Base-by-base conservation (phyloP, 35 echinoderm and acorn worm species). In the Ophioderma brevispina region DNA sequence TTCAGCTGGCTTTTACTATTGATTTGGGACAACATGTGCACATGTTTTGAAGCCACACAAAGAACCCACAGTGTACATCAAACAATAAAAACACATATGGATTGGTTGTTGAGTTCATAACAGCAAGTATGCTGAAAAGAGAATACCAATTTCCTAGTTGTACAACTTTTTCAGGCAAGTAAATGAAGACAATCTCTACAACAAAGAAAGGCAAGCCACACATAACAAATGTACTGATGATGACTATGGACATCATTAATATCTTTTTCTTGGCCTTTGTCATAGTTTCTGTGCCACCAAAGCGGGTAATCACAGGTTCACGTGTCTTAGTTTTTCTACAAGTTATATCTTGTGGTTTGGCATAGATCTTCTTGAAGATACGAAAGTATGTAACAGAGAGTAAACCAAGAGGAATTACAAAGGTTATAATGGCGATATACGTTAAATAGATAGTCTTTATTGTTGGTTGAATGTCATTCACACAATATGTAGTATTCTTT, bases 201-300 rank as follows among this genome's bases (percentile, higher is more conserved):
- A 94, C 77, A 50, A 97, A 97, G 40, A 94, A 97, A 32, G 95
- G 95, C 42, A 90, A 64, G 56, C 84, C 83, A 39, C 95, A 97
- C 23, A 97, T 18, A 28, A 97, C 85, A 75, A 97, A 97, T 78
- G 90, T 86, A 15, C 86, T 81, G 40, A 97, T 97, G 32, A 97
- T 97, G 18, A 97, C 95, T 0, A 97, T 64, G 0, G 92, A 94
- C 95, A 97, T 97, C 46, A 90, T 94, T 3, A 97, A 85, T 0
- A 92, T 97, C 87, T 97, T 97, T 33, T 79, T 90, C 84, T 97
- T 97, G 32, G 95, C 95, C 79, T 97, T 96, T 23, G 94, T 93
- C 18, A 96, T 86, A 5, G 94, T 89, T 13, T 76, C 86, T 39
- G 86, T 88, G 39, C 85, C 86, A 43, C 75, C 81, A 17, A 86